Conservation (phyloP, 2,888 invertebrate species). For the Andrena minutula region DNA sequence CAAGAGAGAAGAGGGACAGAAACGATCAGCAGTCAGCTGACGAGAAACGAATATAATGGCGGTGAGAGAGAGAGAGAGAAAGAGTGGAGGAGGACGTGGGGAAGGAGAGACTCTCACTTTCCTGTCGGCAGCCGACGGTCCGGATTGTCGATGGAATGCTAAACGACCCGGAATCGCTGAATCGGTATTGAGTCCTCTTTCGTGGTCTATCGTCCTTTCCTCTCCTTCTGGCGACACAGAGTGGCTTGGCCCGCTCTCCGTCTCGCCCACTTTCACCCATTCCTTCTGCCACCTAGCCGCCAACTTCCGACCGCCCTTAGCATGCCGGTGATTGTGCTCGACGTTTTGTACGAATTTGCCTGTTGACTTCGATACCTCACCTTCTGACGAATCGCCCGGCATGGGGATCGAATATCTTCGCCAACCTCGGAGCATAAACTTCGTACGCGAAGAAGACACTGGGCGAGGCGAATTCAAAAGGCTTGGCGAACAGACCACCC, state of each 20-base stretch:
- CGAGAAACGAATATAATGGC: slow-evolving; percentile 75
- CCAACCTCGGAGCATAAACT: no score
- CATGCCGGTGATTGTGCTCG: slow-evolving; percentile 62
- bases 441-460: neutral
- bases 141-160: slow-evolving; percentile 78
- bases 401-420: slow-evolving; percentile 16
- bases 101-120: slow-evolving; percentile 76
- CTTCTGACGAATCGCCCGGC: slow-evolving; percentile 38
- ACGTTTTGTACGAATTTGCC: slow-evolving; percentile 70
- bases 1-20: slow-evolving; percentile 53
- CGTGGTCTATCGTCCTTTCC: slow-evolving; percentile 51
- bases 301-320: slow-evolving; percentile 58
- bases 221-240: slow-evolving; percentile 16
- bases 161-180: slow-evolving; percentile 78
- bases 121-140: slow-evolving; percentile 70
- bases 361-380: slow-evolving; percentile 65
- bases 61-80: slow-evolving; percentile 52
- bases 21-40: slow-evolving; percentile 80
- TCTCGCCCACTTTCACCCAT: slow-evolving; percentile 47
- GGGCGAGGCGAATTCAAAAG: no score
- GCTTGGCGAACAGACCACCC: neutral
- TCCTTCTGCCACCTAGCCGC: slow-evolving; percentile 62
- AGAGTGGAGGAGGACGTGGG: slow-evolving; percentile 32
- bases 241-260: slow-evolving; percentile 21
- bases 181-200: slow-evolving; percentile 74